Percentiles rank a stretch among this genome's conserved stretches.
Evolutionary conservation across 2,888 invertebrate species (phyloP).

Genomic region (Linyphia triangularis): DNA sequence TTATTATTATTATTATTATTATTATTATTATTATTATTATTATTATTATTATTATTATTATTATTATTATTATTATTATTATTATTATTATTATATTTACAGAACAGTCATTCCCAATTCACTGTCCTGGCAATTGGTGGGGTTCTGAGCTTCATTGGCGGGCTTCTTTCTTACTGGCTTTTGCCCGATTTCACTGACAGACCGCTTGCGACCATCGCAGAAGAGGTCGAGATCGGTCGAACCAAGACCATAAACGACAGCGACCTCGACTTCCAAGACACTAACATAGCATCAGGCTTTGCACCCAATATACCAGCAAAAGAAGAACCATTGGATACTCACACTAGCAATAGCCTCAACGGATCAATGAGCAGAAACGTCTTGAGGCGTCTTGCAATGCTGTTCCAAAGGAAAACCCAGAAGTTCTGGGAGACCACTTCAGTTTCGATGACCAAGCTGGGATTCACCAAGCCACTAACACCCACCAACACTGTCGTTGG

Average conservation of each 20-base stretch:
- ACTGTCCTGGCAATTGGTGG: constrained; percentile 63
- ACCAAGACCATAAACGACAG: constrained; percentile 68
- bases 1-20: no score
- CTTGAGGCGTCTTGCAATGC: constrained; percentile 6
- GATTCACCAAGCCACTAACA: constrained; percentile 24
- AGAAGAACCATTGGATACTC: not conserved
- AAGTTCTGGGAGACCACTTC: constrained; percentile 25
- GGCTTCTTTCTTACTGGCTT: constrained; percentile 57
- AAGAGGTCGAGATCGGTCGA: constrained; percentile 64
- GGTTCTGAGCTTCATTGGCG: constrained; percentile 49
- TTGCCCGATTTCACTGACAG: constrained; percentile 63
- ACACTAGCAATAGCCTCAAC: constrained; percentile 12
- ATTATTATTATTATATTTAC: not conserved
- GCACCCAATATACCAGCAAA: constrained; percentile 39
- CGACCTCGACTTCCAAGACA: constrained; percentile 57
- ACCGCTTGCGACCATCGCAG: constrained; percentile 65
- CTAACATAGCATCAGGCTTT: constrained; percentile 21
- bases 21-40: no score
- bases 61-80: no score
- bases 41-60: no score
- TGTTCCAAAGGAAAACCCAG: constrained; percentile 45
- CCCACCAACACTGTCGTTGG: constrained; percentile 2
- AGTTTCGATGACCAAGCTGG: constrained; percentile 17
- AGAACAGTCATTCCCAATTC: constrained; percentile 56
- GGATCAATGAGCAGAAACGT: constrained; percentile 14